Conservation (phyloP, 2,888 invertebrate species). For the Heliconius cydno region DNA sequence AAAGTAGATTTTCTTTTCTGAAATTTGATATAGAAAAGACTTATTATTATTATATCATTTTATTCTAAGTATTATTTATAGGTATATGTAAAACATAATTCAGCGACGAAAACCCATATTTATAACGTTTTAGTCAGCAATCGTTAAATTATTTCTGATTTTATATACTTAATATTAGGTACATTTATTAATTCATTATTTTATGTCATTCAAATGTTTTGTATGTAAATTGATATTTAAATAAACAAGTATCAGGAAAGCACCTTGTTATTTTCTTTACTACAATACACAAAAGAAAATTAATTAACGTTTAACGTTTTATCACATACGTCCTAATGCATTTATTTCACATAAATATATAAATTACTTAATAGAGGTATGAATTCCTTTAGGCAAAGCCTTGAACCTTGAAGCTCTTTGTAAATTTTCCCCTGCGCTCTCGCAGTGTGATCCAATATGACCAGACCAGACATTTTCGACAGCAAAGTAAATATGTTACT, state of each 20-base stretch:
- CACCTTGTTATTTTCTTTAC: not conserved
- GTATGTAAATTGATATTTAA: not conserved
- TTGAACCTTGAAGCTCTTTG: not conserved
- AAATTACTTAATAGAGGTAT: not conserved
- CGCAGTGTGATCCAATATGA: slow-evolving; percentile 7
- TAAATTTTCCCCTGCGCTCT: slow-evolving; percentile 9
- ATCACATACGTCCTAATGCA: too few relatives aligned
- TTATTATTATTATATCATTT: not conserved
- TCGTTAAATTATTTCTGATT: not conserved
- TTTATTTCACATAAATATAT: not conserved
- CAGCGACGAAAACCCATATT: too few relatives aligned
- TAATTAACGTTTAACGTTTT: too few relatives aligned
- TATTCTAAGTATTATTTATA: too few relatives aligned
- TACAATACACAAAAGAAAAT: not conserved
- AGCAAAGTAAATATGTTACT: slow-evolving; percentile 21
- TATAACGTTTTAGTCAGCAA: too few relatives aligned
- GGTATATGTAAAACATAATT: too few relatives aligned
- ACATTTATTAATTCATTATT: not conserved
- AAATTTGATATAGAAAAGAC: not conserved
- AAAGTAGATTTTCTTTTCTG: not conserved
- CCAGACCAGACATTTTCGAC: slow-evolving; percentile 7
- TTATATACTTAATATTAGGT: not conserved
- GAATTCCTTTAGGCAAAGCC: not conserved
- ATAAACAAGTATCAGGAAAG: not conserved
- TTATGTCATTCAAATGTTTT: not conserved